Conservation (phyloP, 2,888 invertebrate species). For the Netelia virgata region DNA sequence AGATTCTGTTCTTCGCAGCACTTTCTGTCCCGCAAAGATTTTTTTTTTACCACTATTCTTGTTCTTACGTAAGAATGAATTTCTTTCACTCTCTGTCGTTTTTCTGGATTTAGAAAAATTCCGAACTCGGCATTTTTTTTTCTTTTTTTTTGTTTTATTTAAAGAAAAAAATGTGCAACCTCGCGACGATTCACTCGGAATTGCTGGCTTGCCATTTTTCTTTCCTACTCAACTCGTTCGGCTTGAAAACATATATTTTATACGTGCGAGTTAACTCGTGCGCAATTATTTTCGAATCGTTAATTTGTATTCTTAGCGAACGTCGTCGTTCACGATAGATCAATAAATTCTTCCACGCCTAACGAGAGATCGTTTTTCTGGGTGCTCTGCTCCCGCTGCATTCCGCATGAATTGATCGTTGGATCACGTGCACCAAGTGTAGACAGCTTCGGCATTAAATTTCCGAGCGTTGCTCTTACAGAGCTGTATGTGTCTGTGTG, state of each 20-base stretch:
- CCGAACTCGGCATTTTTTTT: background rate
- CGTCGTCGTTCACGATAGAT: conserved; percentile 27
- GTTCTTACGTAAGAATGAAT: background rate
- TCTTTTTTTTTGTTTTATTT: background rate
- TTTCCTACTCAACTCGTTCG: conserved; percentile 34
- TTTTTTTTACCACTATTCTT: background rate
- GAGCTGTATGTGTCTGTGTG: background rate
- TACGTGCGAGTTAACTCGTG: background rate
- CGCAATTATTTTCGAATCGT: conserved; percentile 10
- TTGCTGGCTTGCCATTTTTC: conserved; percentile 21
- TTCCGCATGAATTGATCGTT: conserved; percentile 52
- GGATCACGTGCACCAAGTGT: conserved; percentile 40
- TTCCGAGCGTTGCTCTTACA: conserved; percentile 51
- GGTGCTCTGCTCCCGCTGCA: background rate
- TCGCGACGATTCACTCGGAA: conserved; percentile 2
- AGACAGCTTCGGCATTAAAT: conserved; percentile 26
- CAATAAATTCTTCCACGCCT: conserved; percentile 62
- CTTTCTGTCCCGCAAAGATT: background rate
- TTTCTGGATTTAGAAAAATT: conserved; percentile 1
- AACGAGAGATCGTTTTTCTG: conserved; percentile 28
- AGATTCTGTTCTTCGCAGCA: background rate
- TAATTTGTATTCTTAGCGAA: conserved; percentile 30
- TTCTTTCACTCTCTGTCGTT: background rate
- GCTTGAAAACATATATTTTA: conserved; percentile 13
- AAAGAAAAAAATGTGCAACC: conserved; percentile 15